Base-by-base conservation (phyloP, 2,113 vertebrate genomes). In the Larimichthys polyactis region DNA sequence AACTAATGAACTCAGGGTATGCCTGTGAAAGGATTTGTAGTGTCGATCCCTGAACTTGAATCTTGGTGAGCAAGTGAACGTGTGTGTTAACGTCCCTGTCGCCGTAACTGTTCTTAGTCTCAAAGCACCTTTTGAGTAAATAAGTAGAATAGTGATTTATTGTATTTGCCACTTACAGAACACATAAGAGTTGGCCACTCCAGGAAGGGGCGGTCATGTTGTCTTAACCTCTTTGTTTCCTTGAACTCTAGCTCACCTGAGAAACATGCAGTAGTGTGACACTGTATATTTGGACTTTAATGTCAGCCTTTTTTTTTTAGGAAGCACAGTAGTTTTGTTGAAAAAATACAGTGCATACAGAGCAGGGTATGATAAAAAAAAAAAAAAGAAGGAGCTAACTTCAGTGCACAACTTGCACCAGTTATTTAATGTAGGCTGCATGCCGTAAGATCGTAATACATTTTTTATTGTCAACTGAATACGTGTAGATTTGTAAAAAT, bases 1-100 rank as follows among this genome's bases (percentile, higher is more conserved):
- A 80, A 20, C 67, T 46, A 75, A 81, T 55, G 66, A 91, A 90
- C 92, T 90, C 85, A 93, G 91, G 90, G 82, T 91, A 36, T 75
- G 71, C 73, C 75, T 75, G 27, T 60, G 57, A 48, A 66, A 0
- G 29, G 4, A 44, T 32, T 5, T 17, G 4, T 43, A 51, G 46
- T 74, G 67, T 17, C 46, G 58, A 58, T 69, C 22, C 17, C 66
- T 72, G 48, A 54, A 80, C 29, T 83, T 71, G 15, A 85, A 77
- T 65, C 66, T 67, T 65, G 49, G 78, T 55, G 32, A 87, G 24
- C 55, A 20, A 74, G 62, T 79, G 62, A 89, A 51, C 12, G 4
- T 63, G 60, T 77, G 49, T 72, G n/a, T 82, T 43, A 63, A 79
- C 32, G 16, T 82, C 71, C 55, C 19, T 71, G 78, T 81, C 19